phyloP scores from a whole-genome alignment of 2,113 vertebrate species.

The Ondatra zibethicus region DNA sequence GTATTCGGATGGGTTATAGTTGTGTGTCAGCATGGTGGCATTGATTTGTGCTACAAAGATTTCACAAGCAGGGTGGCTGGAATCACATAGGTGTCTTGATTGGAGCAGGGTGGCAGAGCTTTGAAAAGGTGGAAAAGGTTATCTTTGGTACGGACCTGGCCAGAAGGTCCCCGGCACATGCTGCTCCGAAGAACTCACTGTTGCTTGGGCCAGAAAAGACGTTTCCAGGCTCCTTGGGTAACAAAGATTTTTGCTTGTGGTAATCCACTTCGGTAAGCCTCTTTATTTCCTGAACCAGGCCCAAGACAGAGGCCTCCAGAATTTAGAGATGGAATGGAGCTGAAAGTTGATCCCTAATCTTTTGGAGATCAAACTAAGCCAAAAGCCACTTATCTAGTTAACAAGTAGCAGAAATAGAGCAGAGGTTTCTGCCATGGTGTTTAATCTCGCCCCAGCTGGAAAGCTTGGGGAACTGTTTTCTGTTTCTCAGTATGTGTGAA shows the following conservation, averaged over 20 bases:
- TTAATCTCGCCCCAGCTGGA: conserved; percentile 22
- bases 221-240: conserved; percentile 41
- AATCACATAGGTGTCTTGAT: neutral
- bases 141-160: neutral
- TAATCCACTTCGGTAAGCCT: conserved; percentile 5
- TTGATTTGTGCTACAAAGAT: conserved; percentile 27
- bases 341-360: conserved; percentile 35
- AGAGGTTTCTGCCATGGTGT: conserved; percentile 5
- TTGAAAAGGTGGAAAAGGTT: neutral
- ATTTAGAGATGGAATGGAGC: conserved; percentile 36
- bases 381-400: neutral
- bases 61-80: neutral
- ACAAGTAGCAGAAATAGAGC: conserved; percentile 36
- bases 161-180: conserved; percentile 13
- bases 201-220: conserved; percentile 45
- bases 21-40: neutral
- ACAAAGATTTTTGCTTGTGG: neutral
- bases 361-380: conserved; percentile 27
- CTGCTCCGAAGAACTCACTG: conserved; percentile 6
- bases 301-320: neutral
- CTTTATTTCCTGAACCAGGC: neutral
- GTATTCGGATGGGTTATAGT: neutral
- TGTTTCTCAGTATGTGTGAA: neutral
- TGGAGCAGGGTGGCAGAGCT: neutral
- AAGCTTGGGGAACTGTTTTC: conserved; percentile 12